A percentile compares a stretch with the other conserved stretches of the same genome.
Conservation (phyloP, 2,797 vertebrate genomes). For the Galaxias olidus region DNA sequence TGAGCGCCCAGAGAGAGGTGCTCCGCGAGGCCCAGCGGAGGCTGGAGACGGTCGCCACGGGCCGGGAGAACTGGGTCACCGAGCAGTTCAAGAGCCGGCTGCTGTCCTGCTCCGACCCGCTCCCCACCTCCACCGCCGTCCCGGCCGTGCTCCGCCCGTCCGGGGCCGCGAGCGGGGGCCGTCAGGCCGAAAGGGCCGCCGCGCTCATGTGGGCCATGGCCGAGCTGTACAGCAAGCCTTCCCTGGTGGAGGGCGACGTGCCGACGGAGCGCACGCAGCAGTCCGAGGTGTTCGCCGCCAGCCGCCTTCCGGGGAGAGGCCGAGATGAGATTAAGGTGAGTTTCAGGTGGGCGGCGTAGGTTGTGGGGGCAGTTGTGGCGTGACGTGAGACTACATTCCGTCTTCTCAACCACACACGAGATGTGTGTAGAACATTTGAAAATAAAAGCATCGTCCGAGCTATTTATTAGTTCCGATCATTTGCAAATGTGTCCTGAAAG, state of each 20-base stretch:
- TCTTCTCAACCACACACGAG: no score
- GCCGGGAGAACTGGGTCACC: constrained; percentile 79
- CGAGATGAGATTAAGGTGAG: constrained; percentile 77
- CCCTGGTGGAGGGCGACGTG: constrained; percentile 65
- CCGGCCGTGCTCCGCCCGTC: constrained; percentile 71
- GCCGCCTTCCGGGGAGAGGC: constrained; percentile 69
- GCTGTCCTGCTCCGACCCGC: constrained; percentile 67
- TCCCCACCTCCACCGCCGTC: constrained; percentile 74
- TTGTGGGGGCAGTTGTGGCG: no score
- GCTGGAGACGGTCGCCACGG: constrained; percentile 35
- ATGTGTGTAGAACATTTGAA: no score
- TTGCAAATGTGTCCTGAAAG: no score
- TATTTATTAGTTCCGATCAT: no score
- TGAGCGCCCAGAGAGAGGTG: constrained; percentile 63
- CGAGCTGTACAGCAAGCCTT: constrained; percentile 72
- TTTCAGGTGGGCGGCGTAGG: background rate
- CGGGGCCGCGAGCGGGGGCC: constrained; percentile 40
- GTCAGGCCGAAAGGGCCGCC: constrained; percentile 69
- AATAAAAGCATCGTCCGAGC: no score
- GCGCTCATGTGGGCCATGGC: constrained; percentile 78
- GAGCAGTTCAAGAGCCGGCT: constrained; percentile 75
- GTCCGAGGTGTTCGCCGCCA: constrained; percentile 75
- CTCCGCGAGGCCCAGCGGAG: constrained; percentile 65
- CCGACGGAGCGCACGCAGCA: constrained; percentile 77
- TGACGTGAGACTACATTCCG: no score